Evolutionary conservation across 2,888 invertebrate species (phyloP), one percentile per base, ranked within the genome.

Genomic region (Zeuzera pyrina): DNA sequence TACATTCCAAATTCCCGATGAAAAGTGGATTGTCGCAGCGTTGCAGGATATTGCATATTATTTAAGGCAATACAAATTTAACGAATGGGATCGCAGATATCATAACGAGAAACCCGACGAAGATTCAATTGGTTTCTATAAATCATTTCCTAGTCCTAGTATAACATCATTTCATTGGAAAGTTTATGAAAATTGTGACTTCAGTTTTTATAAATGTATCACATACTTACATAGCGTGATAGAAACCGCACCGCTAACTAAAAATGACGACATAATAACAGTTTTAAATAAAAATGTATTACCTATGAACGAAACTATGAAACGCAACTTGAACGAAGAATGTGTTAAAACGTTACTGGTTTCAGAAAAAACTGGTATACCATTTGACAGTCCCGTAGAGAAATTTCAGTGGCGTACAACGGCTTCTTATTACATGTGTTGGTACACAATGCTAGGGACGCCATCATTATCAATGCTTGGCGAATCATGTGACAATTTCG

Each of bases 371-470:
- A 57, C 65, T 21, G 79, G 79, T 8, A 53, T 70, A 40, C 88
- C 88, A 1, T 88, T 88, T 56, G 76, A 85, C 49, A 85, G 84
- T 35, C 78, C 84, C 12, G 49, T 77, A 34, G 88, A 89, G 51
- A 73, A 86, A 33, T 88, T 86, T 52, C 85, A 86, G 49, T 89
- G 89, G 89, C 68, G 87, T 23, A 79, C 83, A 1, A 79, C 87
- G 1, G 88, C 88, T 1, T 85, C 87, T 43, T 89, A 89, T 58
- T 89, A 83, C 60, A 87, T 90, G 88, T 89, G 89, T 47, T 87
- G 86, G 87, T 89, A 85, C 52, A 87, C 89, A 10, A 86, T 89
- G 85, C 62, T 79, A 29, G 79, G 78, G 38, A 68, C 50, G 11
- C 72, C 84, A 3, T 73, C 76, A 30, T 57, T 89, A 37, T 65